Percentiles rank a stretch among this genome's conserved stretches.
Conservation (phyloP, 1,140 invertebrate species). For the Daktulosphaira vitifoliae region DNA sequence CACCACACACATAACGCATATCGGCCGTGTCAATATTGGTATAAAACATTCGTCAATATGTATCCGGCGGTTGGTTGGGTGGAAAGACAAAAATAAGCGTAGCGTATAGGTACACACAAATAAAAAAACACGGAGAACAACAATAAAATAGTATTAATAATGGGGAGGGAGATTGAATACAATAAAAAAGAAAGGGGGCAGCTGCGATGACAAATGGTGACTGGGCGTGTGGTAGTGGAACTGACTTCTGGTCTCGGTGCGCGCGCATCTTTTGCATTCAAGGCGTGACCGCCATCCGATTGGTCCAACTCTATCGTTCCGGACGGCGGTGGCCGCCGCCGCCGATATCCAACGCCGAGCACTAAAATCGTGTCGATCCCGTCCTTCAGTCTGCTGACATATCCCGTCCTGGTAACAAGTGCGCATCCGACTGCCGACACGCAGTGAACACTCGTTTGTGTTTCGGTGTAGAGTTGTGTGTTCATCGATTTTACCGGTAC, state of each 20-base stretch:
- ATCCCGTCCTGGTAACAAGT: not conserved
- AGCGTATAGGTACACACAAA: no score
- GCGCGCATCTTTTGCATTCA: not conserved
- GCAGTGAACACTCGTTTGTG: no score
- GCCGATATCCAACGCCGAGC: not conserved
- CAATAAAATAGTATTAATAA: not conserved
- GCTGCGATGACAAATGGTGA: conserved; percentile 21
- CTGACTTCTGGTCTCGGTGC: not conserved
- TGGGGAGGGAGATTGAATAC: not conserved
- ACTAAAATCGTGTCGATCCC: not conserved
- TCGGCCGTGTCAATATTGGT: conserved; percentile 26
- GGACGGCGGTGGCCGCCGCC: not conserved
- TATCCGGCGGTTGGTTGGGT: not conserved
- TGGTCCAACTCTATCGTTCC: not conserved
- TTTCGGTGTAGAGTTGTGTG: no score
- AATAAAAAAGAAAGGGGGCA: not conserved
- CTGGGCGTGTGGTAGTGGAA: not conserved
- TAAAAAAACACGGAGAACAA: not conserved
- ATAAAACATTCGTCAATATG: conserved; percentile 27
- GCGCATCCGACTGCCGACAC: not conserved
- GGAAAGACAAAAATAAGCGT: no score
- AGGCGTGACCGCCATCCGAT: not conserved
- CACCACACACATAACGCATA: not conserved
- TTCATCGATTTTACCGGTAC: no score
- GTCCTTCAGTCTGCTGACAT: conserved; percentile 18